Evolutionary conservation across 2,797 vertebrate genomes (phyloP), one percentile per base, ranked within the genome.

Genomic region (Siniperca obscura): DNA sequence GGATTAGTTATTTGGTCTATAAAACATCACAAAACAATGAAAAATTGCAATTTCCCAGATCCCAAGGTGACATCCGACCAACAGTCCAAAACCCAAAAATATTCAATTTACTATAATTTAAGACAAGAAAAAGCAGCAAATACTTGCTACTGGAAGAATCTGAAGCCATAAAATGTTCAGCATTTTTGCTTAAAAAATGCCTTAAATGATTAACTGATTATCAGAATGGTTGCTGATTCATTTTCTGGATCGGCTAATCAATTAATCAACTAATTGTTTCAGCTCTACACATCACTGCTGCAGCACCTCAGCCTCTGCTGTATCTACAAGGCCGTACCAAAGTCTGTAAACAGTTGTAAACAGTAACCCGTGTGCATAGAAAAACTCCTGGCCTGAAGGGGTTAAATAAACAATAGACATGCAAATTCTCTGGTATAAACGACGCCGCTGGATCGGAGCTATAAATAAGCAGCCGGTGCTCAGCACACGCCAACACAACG

Each of bases 401-500:
- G 86, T 91, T 89, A 89, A 87, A 85, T 53, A 75, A 53, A 80
- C 80, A 90, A 92, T 77, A 84, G 74, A 85, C 50, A 92, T 92
- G 93, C 90, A 94, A 92, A 94, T 93, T 74, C 70, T 73, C 64
- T 48, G 82, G 73, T 82, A 46, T 53, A 53, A 87, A 90, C 78
- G 70, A 93, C 50, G 81, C 69, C 34, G 66, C 78, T 44, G 87
- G 74, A 80, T 86, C 44, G 27, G 56, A 17, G 76, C 68, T 81
- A 91, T 93, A 93, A 94, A 93, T 92, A 90, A 91, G 80, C 82
- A 76, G 80, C 25, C 66, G n/a, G 74, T 25, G 75, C 82, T 91
- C 82, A 76, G 89, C 88, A 84, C 83, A 69, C 5, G 53, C 50
- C 80, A 67, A 3, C 67, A 34, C 64, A 7, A 44, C 61, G 34